Conservation (phyloP, 2,797 vertebrate species). For the Tragelaphus eurycerus region DNA sequence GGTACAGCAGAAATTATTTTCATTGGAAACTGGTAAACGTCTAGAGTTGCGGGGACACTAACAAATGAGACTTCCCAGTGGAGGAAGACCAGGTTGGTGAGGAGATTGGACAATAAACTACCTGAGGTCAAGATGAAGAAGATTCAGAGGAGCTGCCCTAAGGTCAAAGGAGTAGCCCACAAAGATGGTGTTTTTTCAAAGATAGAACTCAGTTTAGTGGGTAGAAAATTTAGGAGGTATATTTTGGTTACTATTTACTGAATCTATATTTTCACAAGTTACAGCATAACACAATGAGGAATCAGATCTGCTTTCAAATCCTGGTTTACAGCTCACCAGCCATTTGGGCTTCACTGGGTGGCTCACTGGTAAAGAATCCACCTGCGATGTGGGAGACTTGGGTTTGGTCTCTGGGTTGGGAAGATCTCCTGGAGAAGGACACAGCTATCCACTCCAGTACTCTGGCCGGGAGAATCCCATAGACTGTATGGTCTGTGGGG, state of each 20-base stretch:
- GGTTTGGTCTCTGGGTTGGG: background rate
- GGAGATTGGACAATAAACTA: background rate
- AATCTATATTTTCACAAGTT: background rate
- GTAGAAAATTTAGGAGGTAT: background rate
- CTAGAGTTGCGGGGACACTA: background rate
- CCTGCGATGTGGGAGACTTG: accelerated
- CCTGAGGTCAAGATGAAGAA: background rate
- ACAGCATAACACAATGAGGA: slow-evolving; percentile 50
- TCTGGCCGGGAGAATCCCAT: background rate
- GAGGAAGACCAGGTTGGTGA: background rate
- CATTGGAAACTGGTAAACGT: background rate
- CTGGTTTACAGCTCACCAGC: background rate
- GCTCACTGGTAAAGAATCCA: background rate
- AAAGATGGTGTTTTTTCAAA: background rate
- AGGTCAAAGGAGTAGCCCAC: background rate
- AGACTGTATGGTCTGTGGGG: background rate
- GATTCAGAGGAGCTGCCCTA: background rate
- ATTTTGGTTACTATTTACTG: slow-evolving; percentile 9
- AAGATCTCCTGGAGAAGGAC: background rate
- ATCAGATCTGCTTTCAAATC: slow-evolving; percentile 18
- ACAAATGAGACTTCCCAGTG: background rate
- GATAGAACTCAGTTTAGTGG: background rate
- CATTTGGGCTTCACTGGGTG: background rate
- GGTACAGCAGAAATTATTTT: background rate
- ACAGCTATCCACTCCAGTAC: background rate